phyloP scores from a whole-genome alignment of 2,113 vertebrate genomes.

The Microcebus tavaratra region DNA sequence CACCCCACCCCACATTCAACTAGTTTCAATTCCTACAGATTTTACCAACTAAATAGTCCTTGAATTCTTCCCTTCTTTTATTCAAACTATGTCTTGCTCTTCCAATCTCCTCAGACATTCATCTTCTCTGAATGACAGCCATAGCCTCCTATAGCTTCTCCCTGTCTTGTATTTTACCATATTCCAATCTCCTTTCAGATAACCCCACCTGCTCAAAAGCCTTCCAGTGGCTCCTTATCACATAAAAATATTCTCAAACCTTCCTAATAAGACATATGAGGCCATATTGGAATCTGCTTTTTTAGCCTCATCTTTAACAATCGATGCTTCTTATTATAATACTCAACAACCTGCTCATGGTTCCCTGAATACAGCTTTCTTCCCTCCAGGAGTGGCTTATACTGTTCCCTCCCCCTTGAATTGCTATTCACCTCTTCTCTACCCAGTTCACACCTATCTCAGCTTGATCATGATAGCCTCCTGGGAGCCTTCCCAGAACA shows the following conservation, averaged over 20 bases:
- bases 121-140: not conserved
- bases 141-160: not conserved
- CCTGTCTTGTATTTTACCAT: not conserved
- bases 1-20: not conserved
- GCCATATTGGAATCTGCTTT: not conserved
- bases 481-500: not conserved
- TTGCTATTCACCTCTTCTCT: not conserved
- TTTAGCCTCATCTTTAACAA: not conserved
- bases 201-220: not conserved
- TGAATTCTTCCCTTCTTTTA: not conserved
- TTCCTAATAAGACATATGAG: not conserved
- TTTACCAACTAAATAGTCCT: constrained; percentile 11
- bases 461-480: not conserved
- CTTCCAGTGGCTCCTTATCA: not conserved
- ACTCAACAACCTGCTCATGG: not conserved
- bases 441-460: not conserved
- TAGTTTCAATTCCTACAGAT: not conserved
- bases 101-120: not conserved
- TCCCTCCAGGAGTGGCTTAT: not conserved
- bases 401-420: not conserved
- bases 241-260: not conserved
- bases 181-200: not conserved
- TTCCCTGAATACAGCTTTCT: not conserved
- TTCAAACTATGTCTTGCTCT: not conserved
- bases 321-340: not conserved